Evolutionary conservation across 2,113 vertebrate genomes (phyloP).

Genomic region (Corvus hawaiiensis): DNA sequence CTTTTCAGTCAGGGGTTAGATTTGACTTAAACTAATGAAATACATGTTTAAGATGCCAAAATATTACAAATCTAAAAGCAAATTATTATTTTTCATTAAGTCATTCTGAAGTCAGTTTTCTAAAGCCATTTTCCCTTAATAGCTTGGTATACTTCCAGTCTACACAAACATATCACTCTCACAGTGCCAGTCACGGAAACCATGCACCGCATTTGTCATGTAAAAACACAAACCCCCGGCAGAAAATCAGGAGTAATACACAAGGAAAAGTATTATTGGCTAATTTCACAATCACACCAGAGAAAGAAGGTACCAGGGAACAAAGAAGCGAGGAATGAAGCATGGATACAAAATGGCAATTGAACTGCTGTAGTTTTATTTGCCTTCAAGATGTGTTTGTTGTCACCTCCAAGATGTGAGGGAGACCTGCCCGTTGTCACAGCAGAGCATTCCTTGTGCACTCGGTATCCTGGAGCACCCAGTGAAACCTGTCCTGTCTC

Average conservation of each 20-base stretch:
- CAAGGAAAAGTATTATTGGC: background rate
- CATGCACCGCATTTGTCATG: background rate
- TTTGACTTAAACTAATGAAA: background rate
- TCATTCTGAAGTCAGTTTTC: slow-evolving; percentile 16
- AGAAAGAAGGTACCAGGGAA: background rate
- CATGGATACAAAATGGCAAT: background rate
- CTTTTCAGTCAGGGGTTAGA: background rate
- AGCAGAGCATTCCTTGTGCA: background rate
- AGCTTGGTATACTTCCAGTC: background rate
- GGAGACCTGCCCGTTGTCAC: background rate
- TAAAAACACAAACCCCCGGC: background rate
- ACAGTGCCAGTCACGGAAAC: background rate
- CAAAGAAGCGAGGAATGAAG: background rate
- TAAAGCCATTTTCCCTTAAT: slow-evolving; percentile 1
- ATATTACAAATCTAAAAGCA: background rate
- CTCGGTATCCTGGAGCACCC: background rate
- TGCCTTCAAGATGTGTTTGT: background rate
- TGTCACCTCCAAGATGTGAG: background rate
- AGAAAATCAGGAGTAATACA: background rate
- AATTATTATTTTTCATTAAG: slow-evolving; percentile 15
- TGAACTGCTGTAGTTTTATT: background rate
- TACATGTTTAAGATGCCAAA: background rate
- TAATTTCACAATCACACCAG: background rate
- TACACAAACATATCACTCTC: background rate
- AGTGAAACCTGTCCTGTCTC: background rate